Percentiles rank a stretch among this genome's conserved stretches.
Conservation (phyloP, 2,113 vertebrate genomes). For the Sciurus niger region DNA sequence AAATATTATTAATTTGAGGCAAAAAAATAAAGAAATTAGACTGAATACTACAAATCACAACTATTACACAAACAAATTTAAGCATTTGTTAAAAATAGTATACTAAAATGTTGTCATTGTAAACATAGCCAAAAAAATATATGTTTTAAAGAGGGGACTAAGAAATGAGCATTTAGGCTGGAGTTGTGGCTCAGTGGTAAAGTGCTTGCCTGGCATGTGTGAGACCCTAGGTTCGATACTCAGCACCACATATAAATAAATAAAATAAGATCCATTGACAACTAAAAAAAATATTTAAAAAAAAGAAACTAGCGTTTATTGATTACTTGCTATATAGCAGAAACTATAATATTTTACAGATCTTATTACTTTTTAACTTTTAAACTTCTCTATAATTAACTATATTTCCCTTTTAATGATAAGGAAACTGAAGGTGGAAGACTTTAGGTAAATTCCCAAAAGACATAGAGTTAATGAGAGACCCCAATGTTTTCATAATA, state of each 20-base stretch:
- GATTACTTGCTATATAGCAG: not conserved
- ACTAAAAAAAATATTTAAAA: no score
- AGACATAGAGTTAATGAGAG: not conserved
- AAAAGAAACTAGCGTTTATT: not conserved
- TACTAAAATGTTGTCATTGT: not conserved
- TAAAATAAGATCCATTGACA: no score
- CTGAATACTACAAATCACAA: not conserved
- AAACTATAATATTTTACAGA: slow-evolving; percentile 24
- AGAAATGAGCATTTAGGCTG: not conserved
- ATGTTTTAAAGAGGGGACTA: not conserved
- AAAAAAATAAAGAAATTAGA: not conserved
- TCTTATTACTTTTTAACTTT: slow-evolving; percentile 37
- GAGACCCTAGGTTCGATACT: no score
- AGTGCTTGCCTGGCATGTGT: no score
- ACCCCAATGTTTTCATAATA: not conserved
- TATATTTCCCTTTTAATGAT: slow-evolving; percentile 47
- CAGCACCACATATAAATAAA: no score
- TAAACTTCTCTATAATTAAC: not conserved
- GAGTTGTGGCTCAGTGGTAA: no score
- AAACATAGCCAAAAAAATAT: not conserved
- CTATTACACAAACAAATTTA: not conserved
- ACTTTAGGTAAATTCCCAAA: not conserved
- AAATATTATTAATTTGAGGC: slow-evolving; percentile 1
- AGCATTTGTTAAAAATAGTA: slow-evolving; percentile 16
- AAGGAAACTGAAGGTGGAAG: slow-evolving; percentile 12